phyloP scores from a whole-genome alignment of 2,888 invertebrate genomes.

The Balanococcus diminutus region DNA sequence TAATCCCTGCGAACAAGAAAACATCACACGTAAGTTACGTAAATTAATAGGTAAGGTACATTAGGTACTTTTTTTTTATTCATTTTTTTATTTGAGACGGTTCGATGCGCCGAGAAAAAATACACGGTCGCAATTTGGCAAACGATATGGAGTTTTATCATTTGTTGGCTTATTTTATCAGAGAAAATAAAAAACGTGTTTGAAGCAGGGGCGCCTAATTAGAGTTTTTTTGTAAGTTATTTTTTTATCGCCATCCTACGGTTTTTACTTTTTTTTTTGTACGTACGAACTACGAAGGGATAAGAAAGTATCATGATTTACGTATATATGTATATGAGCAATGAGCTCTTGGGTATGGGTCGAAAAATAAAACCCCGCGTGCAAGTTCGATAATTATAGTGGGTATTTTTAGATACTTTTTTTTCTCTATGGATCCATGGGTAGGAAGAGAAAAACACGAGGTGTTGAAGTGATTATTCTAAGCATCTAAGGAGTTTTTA shows the following conservation, averaged over 20 bases:
- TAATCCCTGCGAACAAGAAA: conserved; percentile 73
- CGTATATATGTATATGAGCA: no score
- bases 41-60: neutral
- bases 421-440: no score
- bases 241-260: neutral
- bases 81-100: neutral
- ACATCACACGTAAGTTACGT: neutral
- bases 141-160: no score
- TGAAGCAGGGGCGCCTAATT: neutral
- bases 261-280: neutral
- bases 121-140: neutral
- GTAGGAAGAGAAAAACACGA: no score
- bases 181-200: neutral
- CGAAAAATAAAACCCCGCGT: neutral
- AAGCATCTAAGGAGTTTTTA: no score
- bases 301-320: neutral
- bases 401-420: neutral
- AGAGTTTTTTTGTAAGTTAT: neutral
- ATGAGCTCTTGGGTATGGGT: no score
- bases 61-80: no score
- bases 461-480: no score
- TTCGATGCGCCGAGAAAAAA: neutral
- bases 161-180: neutral
- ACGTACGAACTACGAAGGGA: neutral
- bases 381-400: neutral